These are phyloP conservation scores for Sebastes schlegelii DNA, from an alignment of 2,113 vertebrate genomes.

Conservation along the genomic window DNA sequence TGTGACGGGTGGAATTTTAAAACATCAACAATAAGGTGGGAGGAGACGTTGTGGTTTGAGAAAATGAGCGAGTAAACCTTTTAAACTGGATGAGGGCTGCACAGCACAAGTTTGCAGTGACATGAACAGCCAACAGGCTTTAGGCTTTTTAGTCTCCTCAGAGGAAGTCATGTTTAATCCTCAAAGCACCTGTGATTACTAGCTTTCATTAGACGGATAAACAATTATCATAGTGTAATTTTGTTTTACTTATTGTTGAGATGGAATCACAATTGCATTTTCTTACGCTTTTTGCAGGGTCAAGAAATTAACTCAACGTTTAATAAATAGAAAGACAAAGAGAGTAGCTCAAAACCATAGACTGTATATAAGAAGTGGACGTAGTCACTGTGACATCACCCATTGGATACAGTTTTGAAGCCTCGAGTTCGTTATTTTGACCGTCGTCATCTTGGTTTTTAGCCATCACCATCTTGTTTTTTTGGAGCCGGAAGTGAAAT, in stretches of 20 bases:
- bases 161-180: neutral
- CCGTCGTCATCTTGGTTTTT: no score
- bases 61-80: neutral
- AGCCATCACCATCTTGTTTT: no score
- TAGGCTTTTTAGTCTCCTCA: neutral
- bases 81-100: neutral
- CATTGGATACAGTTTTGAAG: no score
- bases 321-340: no score
- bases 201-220: no score
- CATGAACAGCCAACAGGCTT: neutral
- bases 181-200: neutral
- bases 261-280: neutral
- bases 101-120: neutral
- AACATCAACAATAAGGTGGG: neutral
- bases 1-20: slow-evolving; percentile 8
- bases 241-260: neutral
- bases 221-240: neutral
- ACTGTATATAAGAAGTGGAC: no score
- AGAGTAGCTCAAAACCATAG: no score
- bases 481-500: no score
- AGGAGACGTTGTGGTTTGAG: rapidly evolving
- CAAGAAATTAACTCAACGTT: neutral
- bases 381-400: no score
- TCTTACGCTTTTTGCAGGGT: neutral
- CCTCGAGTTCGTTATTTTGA: no score